Base-by-base conservation (phyloP, 2,797 vertebrate species). In the Pangasius krempfi region DNA sequence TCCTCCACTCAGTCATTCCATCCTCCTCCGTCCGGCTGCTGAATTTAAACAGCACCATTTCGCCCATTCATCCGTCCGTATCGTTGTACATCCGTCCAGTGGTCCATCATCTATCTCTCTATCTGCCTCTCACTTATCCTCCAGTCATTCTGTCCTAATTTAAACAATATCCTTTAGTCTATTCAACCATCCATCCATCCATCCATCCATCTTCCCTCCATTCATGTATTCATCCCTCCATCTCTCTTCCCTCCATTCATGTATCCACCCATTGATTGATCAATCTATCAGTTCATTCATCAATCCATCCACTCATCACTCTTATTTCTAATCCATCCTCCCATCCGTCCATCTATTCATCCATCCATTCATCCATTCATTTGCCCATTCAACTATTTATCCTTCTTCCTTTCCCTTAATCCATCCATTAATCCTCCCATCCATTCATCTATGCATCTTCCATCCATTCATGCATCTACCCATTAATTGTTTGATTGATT, bases 31-130 rank as follows among this genome's bases (percentile, higher is more conserved):
- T 73, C 79, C 60, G 73, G 64, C 82, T 88, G 81, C 79, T 76
- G 79, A 89, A 72, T 83, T 88, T 68, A 88, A 78, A 87, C 70
- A 12, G 5, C 62, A 70, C 73, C 60, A 78, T 85, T 89, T 89
- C 9, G 25, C 58, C 37, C 58, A 79, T 89, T 82, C 64, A 78
- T 85, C 81, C 10, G 37, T 76, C 20, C 30, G 13, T 52, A 58
- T 58, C 18, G 40, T 25, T 33, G 44, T 76, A 7, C 30, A 64
- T 84, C 70, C 22, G 13, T 83, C 80, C 13, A 72, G 16, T 40
- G 22, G 5, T 78, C 40, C 30, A 44, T 1, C 10, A n/a, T 78
- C 47, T 78, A 10, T 58, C 52, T 80, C 22, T 60, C 79, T 82
- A 27, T 44, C 37, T 62, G 30, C 9, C 9, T 44, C 6, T 60